A percentile compares a stretch with the other conserved stretches of the same genome.
phyloP scores from a whole-genome alignment of 2,888 invertebrate species.

The Ptychoptera albimana region DNA sequence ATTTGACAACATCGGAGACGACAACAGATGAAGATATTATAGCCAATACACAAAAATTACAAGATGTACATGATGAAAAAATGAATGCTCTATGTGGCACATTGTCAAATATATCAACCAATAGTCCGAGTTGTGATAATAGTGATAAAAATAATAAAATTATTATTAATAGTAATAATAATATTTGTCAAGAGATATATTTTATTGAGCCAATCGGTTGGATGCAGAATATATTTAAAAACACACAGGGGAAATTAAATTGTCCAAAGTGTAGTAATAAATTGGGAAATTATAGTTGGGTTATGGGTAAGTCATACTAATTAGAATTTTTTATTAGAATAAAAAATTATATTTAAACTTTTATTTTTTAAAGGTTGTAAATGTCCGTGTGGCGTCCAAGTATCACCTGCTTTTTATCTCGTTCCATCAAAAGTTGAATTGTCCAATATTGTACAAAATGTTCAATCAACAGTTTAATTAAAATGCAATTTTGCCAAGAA shows the following conservation, averaged over 20 bases:
- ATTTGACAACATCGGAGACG: constrained; percentile 5
- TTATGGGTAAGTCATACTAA: constrained; percentile 45
- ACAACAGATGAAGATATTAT: background rate
- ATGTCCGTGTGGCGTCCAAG: constrained; percentile 79
- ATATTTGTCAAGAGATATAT: constrained; percentile 53
- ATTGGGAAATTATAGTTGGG: constrained; percentile 83
- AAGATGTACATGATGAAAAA: constrained; percentile 8
- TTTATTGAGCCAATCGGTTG: constrained; percentile 83
- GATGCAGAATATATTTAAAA: constrained; percentile 61
- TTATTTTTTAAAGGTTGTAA: constrained; percentile 46
- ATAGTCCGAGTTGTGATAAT: constrained; percentile 1
- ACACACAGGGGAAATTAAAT: constrained; percentile 64
- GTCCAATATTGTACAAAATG: constrained; percentile 75
- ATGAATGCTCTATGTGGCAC: constrained; percentile 5
- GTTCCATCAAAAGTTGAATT: constrained; percentile 83
- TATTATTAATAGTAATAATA: constrained; percentile 13
- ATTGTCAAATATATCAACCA: constrained; percentile 5
- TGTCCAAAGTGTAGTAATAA: constrained; percentile 75
- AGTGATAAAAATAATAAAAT: constrained; percentile 1
- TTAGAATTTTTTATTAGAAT: background rate
- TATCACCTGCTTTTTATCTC: constrained; percentile 82
- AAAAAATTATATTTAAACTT: background rate
- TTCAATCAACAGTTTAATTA: constrained; percentile 57
- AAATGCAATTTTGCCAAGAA: too few relatives aligned
- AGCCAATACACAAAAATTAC: constrained; percentile 5